Percentiles rank a stretch among this genome's conserved stretches.
Conservation (phyloP, 1,140 invertebrate genomes). For the Trachelipus rathkii region DNA sequence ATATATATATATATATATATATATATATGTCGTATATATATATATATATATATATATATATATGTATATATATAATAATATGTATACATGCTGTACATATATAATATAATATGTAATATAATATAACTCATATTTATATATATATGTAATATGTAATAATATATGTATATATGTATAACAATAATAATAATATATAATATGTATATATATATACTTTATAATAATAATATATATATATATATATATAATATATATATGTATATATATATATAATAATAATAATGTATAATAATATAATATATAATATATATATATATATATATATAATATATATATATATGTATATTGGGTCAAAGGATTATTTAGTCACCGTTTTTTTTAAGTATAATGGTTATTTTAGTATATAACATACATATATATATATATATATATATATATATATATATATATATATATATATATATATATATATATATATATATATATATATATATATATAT, state of each 20-base stretch:
- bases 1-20: too few relatives aligned
- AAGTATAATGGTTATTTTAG: too few relatives aligned
- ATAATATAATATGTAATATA: conserved; percentile 21
- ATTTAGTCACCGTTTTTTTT: too few relatives aligned
- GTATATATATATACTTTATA: conserved; percentile 19
- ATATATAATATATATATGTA: conserved; percentile 27
- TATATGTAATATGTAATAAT: conserved; percentile 18
- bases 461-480: conserved; percentile 28
- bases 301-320: conserved; percentile 24
- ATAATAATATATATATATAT: conserved; percentile 25
- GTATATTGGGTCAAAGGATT: too few relatives aligned
- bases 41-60: neutral
- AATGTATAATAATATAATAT: neutral
- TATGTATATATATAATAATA: neutral
- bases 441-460: conserved; percentile 24
- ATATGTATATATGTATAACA: conserved; percentile 8
- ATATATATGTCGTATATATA: neutral
- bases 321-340: conserved; percentile 27
- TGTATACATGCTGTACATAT: neutral
- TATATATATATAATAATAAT: conserved; percentile 6
- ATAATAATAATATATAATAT: neutral
- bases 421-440: conserved; percentile 19
- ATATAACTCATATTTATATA: conserved; percentile 25
- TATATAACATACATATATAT: conserved; percentile 4
- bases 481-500: conserved; percentile 18